These are phyloP conservation scores for Papilio protenor DNA, from an alignment of 2,888 invertebrate species.

Conservation along the genomic window DNA sequence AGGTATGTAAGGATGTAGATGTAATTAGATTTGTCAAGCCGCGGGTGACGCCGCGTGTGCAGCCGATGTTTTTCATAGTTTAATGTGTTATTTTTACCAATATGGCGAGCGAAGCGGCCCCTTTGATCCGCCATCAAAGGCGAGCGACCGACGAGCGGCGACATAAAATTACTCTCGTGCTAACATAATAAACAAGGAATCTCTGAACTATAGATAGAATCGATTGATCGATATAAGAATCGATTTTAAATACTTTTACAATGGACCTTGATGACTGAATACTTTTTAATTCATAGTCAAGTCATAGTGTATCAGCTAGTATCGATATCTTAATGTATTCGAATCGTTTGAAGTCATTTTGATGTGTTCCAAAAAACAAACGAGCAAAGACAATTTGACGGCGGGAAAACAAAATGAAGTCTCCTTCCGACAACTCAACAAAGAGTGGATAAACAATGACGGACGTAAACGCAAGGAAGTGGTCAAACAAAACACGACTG, in stretches of 20 bases:
- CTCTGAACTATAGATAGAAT: slow-evolving; percentile 51
- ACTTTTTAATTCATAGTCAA: neutral
- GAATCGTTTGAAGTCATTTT: neutral
- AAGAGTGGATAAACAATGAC: slow-evolving; percentile 36
- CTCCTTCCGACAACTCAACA: slow-evolving; percentile 34
- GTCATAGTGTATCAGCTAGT: neutral
- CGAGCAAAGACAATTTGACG: slow-evolving; percentile 34
- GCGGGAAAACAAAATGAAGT: slow-evolving; percentile 33
- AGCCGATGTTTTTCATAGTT: slow-evolving; percentile 63
- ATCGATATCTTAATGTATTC: neutral
- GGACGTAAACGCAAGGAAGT: slow-evolving; percentile 42
- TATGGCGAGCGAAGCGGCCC: slow-evolving; percentile 72
- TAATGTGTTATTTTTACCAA: slow-evolving; percentile 80
- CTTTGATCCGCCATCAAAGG: slow-evolving; percentile 76
- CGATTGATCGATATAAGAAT: slow-evolving; percentile 50
- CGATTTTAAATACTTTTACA: slow-evolving; percentile 9
- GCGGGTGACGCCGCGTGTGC: slow-evolving; percentile 37
- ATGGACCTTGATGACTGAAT: neutral
- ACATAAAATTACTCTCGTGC: slow-evolving; percentile 64
- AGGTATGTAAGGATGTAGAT: neutral
- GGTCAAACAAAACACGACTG: slow-evolving; percentile 39
- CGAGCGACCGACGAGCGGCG: slow-evolving; percentile 56
- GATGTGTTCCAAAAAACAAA: neutral
- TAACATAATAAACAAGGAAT: slow-evolving; percentile 58
- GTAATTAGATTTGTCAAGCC: neutral